Base-by-base conservation (phyloP, 2,113 vertebrate species). In the Anarrhichthys ocellatus region DNA sequence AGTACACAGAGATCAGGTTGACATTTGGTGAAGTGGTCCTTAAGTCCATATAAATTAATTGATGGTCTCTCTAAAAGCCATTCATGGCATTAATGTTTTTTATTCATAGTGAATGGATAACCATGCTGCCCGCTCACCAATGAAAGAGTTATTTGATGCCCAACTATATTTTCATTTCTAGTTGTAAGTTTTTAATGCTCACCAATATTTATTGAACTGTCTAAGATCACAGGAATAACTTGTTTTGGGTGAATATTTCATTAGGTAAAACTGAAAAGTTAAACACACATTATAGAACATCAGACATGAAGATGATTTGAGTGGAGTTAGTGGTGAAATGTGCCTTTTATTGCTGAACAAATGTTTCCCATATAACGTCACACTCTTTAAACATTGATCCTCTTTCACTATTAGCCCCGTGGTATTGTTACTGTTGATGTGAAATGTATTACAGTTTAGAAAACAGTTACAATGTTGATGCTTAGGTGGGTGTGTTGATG, bases 211-310 rank as follows among this genome's bases (percentile, higher is more conserved):
- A 66, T 64, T 71, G 17, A 76, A 44, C 65, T 46, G 64, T 83
- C 75, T 36, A 17, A 52, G 65, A 80, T 77, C 66, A 79, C 54
- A 76, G 71, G 59, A 84, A 74, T 76, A 50, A 67, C 56, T 56
- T 17, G 40, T 62, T 65, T 11, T 15, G 8, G 34, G 17, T n/a
- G 0, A 34, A 58, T 76, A 14, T 54, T 69, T 0, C 0, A 58
- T 75, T 44, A 29, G 17, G 20, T 62, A 3, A 70, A 34, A 24
- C 5, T 17, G 10, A 70, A 65, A 66, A 42, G 5, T 71, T 38
- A 40, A 32, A 69, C 0, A 1, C 36, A 2, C 59, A 76, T 73
- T 11, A 1, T 56, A 6, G 48, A 50, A 56, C 15, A 62, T 64
- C 29, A 58, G 7, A 69, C 50, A 20, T 50, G 6, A 15, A 42